A percentile compares a stretch with the other conserved stretches of the same genome.
These are phyloP conservation scores for Lampris megalopsis DNA, from an alignment of 2,113 vertebrate species.

Conservation along the genomic window DNA sequence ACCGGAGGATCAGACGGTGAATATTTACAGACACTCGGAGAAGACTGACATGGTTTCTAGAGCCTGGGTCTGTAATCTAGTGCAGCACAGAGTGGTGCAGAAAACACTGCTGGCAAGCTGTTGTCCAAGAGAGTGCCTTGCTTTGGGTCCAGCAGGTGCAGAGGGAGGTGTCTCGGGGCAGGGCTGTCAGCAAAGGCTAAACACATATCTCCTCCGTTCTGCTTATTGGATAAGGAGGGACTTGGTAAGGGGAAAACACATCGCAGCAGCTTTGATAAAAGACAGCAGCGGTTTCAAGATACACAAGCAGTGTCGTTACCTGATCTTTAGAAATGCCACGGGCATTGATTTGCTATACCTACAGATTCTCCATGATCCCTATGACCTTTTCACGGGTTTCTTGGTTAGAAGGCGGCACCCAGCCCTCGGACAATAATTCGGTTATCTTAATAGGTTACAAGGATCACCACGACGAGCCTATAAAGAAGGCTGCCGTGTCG, in stretches of 20 bases:
- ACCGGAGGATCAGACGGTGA: not conserved
- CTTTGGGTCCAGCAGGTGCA: conserved; percentile 14
- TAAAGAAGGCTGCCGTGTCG: conserved; percentile 42
- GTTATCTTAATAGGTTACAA: conserved; percentile 8
- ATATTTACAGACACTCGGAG: conserved; percentile 4
- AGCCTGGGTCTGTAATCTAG: conserved; percentile 7
- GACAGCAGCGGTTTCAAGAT: not conserved
- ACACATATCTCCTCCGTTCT: not conserved
- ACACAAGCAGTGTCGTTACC: conserved; percentile 5
- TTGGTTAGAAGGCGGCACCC: conserved; percentile 16
- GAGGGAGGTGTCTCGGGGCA: not conserved
- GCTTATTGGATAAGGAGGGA: not conserved
- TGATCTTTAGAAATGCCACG: conserved; percentile 34
- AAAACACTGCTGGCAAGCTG: conserved; percentile 18
- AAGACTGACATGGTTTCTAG: conserved; percentile 19
- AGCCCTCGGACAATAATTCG: conserved; percentile 36
- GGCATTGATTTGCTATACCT: not conserved
- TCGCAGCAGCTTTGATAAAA: not conserved
- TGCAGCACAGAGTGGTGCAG: conserved; percentile 18
- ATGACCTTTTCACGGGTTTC: conserved; percentile 24
- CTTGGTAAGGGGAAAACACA: not conserved
- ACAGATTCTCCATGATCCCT: conserved; percentile 25
- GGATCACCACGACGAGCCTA: conserved; percentile 29
- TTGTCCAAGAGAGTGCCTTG: conserved; percentile 2
- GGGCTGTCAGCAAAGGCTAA: no score